Evolutionary conservation across 2,888 invertebrate genomes (phyloP), one percentile per base, ranked within the genome.

Genomic region (Coecobrya sp.): DNA sequence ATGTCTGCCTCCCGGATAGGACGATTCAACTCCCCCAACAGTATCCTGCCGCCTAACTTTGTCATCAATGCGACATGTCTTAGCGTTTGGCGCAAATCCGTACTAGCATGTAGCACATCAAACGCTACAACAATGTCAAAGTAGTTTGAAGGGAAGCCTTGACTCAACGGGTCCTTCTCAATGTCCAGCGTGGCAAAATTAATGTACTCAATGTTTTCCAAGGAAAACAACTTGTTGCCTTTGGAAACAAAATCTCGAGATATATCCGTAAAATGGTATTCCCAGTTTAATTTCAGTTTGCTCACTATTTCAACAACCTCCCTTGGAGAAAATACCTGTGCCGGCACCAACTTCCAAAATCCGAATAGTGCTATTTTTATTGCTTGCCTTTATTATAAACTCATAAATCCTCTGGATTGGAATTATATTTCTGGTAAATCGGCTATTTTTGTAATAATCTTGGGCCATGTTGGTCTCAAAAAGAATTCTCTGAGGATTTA

Each of bases 271-370:
- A 52, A 52, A 11, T 52, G 52, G 52, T 52, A 52, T 10, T 52
- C 52, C 1, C 2, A 52, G n/a, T 11, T 16, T 2, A 16, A 16
- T 16, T 2, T 11, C 52, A 11, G 16, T 16, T 16, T 16, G n/a
- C n/a, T n/a, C n/a, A 16, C 5, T 52, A 11, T 11, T 52, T 2
- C 5, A 10, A 52, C 11, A 1, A 16, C 10, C 13, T 11, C 10
- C 2, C 22, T 27, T 4, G 93, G 89, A 22, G n/a, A 81, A 89
- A 0, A 42, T 36, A 10, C 93, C 93, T 1, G 93, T 92, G 45
- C 93, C 93, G 7, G 89, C 92, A 0, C 93, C 93, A 52, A 92
- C 86, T 76, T 93, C 93, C 16, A 93, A 19, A 42, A 93, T 81
- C 10, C 93, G 62, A n/a, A n/a, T n/a, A n/a, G n/a, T n/a, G n/a